phyloP scores from a whole-genome alignment of 2,797 vertebrate species.

The Danio tinwini region DNA sequence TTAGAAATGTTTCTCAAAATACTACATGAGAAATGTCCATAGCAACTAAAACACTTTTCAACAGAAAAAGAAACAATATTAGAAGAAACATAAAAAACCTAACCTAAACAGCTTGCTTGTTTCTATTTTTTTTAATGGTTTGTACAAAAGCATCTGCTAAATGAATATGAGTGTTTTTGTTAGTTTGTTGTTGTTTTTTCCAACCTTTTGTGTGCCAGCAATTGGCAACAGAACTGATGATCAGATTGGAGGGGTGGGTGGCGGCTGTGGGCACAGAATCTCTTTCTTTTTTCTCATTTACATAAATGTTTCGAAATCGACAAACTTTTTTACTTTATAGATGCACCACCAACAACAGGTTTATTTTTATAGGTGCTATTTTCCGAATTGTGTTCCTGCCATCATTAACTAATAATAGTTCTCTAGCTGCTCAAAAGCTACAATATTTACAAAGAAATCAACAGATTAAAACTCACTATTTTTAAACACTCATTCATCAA shows the following conservation, averaged over 20 bases:
- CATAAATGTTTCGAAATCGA: background rate
- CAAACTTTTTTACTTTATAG: background rate
- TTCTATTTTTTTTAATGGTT: background rate
- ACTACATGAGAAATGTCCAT: no score
- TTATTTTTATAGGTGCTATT: background rate
- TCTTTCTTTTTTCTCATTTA: background rate
- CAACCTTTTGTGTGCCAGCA: background rate
- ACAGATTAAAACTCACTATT: background rate
- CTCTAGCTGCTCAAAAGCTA: background rate
- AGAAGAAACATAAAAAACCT: background rate
- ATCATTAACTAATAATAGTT: background rate
- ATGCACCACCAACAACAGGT: background rate
- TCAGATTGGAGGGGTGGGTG: background rate
- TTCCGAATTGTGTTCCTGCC: background rate
- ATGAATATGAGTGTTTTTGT: background rate
- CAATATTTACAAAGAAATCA: background rate
- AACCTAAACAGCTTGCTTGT: no score
- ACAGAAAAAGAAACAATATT: background rate
- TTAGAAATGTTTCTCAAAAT: no score
- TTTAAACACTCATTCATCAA: background rate
- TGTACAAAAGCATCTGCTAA: background rate
- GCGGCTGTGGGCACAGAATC: background rate
- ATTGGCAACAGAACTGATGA: background rate
- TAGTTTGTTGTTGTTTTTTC: background rate
- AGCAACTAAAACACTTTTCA: no score